Base-by-base conservation (phyloP, 2,888 invertebrate genomes). In the Epirrhoe alternata region DNA sequence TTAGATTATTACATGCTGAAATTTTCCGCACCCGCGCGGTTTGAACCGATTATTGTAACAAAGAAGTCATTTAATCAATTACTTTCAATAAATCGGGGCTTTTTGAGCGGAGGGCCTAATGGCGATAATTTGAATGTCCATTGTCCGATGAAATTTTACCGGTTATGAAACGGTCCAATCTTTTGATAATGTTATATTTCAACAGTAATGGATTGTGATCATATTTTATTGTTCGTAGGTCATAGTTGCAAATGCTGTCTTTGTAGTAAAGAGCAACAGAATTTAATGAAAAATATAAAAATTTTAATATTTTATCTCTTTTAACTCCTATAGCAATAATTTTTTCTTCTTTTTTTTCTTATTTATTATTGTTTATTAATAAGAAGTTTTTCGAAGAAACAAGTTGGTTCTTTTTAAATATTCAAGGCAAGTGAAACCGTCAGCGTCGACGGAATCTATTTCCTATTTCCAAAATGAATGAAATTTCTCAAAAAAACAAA, bases 51-150 rank as follows among this genome's bases (percentile, higher is more conserved):
- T 60, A 56, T 63, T 63, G 56, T 60, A 60, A 88, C 86, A 89
- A 89, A 88, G 88, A 86, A 84, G 72, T 80, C 78, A 89, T 89
- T 87, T 87, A 88, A 90, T 89, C 89, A 88, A 91, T 90, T 88
- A 86, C 83, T 80, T 83, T 75, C 81, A 79, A 84, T 86, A 82
- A 85, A 85, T 86, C 80, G 81, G 65, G 56, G 59, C 84, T 80
- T 87, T 89, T 88, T 85, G 80, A 81, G 84, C 80, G 80, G 81
- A 73, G 73, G 65, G 78, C 74, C 84, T 86, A 88, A 89, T 88
- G 83, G 85, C 86, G 81, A 86, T 88, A 89, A 92, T 90, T 87
- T 85, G 78, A 76, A 71, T 74, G 76, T 76, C 78, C 81, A 87
- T 88, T 86, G 86, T 85, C 77, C 78, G 72, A 85, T 87, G 86